Conservation (phyloP, 1,140 invertebrate species). For the Anthonomus grandis region DNA sequence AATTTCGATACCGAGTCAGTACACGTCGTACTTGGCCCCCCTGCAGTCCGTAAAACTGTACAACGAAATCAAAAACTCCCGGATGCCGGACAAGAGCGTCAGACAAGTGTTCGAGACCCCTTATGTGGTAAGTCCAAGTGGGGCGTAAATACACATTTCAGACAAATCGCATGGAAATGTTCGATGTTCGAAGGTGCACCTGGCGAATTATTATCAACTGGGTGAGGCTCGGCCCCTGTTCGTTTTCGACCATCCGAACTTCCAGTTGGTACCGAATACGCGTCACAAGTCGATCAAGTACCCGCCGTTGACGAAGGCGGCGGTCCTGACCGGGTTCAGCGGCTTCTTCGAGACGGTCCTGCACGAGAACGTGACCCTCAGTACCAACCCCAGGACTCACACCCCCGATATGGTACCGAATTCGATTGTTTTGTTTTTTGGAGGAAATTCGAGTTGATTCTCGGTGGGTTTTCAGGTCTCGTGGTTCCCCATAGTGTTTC, state of each 20-base stretch:
- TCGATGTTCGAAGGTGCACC: constrained; percentile 54
- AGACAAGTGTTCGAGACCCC: constrained; percentile 66
- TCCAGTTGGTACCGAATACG: constrained; percentile 67
- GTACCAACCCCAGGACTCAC: constrained; percentile 85
- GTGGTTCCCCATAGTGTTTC: constrained; percentile 97
- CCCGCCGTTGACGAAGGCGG: constrained; percentile 62
- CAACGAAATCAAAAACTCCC: constrained; percentile 59
- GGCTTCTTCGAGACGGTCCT: constrained; percentile 92
- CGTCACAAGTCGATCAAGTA: constrained; percentile 71
- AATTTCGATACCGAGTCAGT: constrained; percentile 87
- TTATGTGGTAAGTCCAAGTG: constrained; percentile 76
- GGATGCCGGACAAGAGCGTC: constrained; percentile 41
- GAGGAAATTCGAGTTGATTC: background rate
- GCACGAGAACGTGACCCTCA: constrained; percentile 80
- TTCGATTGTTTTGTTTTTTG: background rate
- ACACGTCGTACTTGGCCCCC: constrained; percentile 89
- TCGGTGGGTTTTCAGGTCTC: constrained; percentile 44
- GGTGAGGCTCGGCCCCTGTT: constrained; percentile 73
- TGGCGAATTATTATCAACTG: constrained; percentile 87
- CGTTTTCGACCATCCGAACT: constrained; percentile 86
- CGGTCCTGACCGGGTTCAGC: constrained; percentile 87
- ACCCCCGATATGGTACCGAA: constrained; percentile 80
- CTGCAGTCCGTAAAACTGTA: constrained; percentile 76
- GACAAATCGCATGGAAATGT: background rate
- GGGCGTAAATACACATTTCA: no score